Percentiles rank a stretch among this genome's conserved stretches.
Evolutionary conservation across 2,888 invertebrate genomes (phyloP).

Genomic region (Saturnia pavonia): DNA sequence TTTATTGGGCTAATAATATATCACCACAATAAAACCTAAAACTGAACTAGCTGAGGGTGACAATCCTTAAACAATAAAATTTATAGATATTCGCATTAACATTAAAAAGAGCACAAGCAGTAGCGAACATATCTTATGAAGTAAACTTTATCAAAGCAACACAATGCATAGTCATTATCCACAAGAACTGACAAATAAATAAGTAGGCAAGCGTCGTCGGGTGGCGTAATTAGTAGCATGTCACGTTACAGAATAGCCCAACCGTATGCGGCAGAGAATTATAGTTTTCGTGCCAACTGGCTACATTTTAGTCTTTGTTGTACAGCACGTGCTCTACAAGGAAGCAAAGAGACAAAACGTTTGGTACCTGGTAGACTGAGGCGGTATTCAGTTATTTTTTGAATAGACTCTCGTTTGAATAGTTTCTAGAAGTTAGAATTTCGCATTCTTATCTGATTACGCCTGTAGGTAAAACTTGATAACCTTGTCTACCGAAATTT

Average conservation of each 20-base stretch:
- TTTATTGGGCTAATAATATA: no score
- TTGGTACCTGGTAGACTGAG: not conserved
- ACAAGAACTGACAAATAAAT: conserved; percentile 37
- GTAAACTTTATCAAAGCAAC: not conserved
- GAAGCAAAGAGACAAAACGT: conserved; percentile 12
- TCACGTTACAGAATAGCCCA: conserved; percentile 26
- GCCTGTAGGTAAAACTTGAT: not conserved
- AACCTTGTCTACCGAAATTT: not conserved
- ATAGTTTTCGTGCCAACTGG: conserved; percentile 14
- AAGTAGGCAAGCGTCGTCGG: conserved; percentile 36
- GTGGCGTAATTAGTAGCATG: conserved; percentile 56
- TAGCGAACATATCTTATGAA: not conserved
- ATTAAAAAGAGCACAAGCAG: not conserved
- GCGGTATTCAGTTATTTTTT: conserved; percentile 5
- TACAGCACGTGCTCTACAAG: conserved; percentile 5
- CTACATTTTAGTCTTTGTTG: conserved; percentile 14
- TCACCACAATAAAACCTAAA: no score
- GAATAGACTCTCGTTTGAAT: not conserved
- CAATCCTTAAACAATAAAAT: no score
- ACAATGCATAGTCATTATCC: conserved; percentile 33
- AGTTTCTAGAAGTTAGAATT: not conserved
- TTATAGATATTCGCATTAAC: not conserved
- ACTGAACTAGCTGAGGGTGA: no score
- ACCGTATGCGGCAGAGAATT: conserved; percentile 5
- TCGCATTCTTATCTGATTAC: not conserved